A percentile compares a stretch with the other conserved stretches of the same genome.
These are phyloP conservation scores for Catocala fraxini DNA, from an alignment of 2,888 invertebrate species.

Conservation along the genomic window DNA sequence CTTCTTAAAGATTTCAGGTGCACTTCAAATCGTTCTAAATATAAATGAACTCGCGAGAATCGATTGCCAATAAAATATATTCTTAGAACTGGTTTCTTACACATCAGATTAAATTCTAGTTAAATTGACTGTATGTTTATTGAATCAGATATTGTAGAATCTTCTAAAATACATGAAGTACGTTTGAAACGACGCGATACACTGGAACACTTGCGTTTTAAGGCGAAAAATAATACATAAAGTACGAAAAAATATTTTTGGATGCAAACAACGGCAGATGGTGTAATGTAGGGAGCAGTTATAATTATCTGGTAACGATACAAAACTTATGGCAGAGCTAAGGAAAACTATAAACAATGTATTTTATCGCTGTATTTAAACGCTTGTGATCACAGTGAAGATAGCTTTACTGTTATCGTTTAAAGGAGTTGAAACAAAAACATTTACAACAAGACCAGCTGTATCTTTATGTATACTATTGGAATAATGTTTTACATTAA, in stretches of 20 bases:
- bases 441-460: too few species aligned
- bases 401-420: too few species aligned
- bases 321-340: conserved; percentile 1
- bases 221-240: conserved; percentile 27
- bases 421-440: too few species aligned
- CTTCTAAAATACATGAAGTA: conserved; percentile 19
- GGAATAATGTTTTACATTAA: too few species aligned
- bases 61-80: neutral
- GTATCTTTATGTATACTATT: too few species aligned
- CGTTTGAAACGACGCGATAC: conserved; percentile 20
- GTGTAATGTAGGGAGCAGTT: conserved; percentile 8
- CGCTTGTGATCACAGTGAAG: too few species aligned
- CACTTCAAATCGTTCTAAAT: neutral
- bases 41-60: conserved; percentile 2
- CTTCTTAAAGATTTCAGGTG: neutral
- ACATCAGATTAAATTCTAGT: neutral
- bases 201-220: conserved; percentile 21
- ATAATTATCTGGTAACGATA: conserved; percentile 17
- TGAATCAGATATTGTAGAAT: neutral
- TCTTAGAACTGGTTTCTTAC: conserved; percentile 1
- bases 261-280: conserved; percentile 25
- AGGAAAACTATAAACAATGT: conserved; percentile 3
- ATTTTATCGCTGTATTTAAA: neutral
- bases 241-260: conserved; percentile 31
- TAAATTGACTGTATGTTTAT: neutral